Percentiles rank a stretch among this genome's conserved stretches.
Evolutionary conservation across 1,140 invertebrate species (phyloP).

Genomic region (Tetraneura akinire): DNA sequence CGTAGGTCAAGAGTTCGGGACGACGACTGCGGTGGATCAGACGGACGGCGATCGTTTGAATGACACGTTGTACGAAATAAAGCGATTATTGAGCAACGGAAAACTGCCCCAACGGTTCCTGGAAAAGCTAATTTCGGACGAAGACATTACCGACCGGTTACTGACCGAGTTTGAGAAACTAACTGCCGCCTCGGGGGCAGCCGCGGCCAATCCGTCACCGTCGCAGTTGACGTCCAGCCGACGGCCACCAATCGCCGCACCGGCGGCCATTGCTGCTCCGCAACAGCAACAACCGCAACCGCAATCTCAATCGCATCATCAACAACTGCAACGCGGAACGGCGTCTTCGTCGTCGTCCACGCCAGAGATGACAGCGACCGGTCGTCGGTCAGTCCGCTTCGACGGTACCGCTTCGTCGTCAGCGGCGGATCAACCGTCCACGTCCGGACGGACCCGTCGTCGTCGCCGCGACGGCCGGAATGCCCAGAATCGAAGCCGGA

Average conservation of each 20-base stretch:
- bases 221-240: neutral
- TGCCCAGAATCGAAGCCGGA: conserved; percentile 7
- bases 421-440: neutral
- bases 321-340: neutral
- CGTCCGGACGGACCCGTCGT: neutral
- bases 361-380: neutral
- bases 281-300: neutral
- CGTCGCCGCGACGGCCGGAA: conserved; percentile 17
- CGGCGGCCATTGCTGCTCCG: neutral
- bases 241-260: neutral
- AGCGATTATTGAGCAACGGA: conserved; percentile 14
- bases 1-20: neutral
- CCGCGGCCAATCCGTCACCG: neutral
- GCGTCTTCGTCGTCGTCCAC: conserved; percentile 23
- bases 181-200: neutral
- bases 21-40: neutral
- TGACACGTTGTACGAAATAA: conserved; percentile 7
- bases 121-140: conserved; percentile 30
- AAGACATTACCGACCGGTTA: conserved; percentile 33
- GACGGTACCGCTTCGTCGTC: conserved; percentile 19
- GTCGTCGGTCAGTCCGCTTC: conserved; percentile 10
- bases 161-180: conserved; percentile 37
- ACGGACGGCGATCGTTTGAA: neutral
- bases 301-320: neutral
- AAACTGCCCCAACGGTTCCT: conserved; percentile 19